These are phyloP conservation scores for Callorhinus ursinus DNA, from an alignment of 2,113 vertebrate species.

Conservation along the genomic window DNA sequence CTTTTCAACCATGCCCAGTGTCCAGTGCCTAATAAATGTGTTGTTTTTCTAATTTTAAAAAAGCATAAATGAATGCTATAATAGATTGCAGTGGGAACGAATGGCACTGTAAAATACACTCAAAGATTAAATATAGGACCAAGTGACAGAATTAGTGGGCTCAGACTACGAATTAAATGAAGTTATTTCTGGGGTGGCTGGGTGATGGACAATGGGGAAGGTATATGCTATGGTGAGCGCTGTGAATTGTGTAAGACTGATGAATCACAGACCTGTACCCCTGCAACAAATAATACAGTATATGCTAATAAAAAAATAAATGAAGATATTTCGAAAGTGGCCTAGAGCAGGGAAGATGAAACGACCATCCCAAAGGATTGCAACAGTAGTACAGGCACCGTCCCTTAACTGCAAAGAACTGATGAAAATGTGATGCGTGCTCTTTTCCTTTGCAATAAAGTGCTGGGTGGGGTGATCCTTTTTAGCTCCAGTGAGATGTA, in stretches of 20 bases:
- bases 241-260: no score
- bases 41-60: background rate
- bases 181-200: background rate
- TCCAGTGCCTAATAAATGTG: background rate
- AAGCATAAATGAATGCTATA: background rate
- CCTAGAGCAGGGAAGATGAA: background rate
- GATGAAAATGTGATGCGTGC: background rate
- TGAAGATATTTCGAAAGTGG: background rate
- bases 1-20: background rate
- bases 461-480: background rate
- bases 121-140: background rate
- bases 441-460: background rate
- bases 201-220: no score
- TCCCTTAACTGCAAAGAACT: background rate
- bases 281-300: no score
- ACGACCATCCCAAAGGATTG: background rate
- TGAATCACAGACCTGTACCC: no score
- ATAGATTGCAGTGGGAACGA: background rate
- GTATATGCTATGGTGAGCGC: no score
- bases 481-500: background rate
- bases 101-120: background rate
- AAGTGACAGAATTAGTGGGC: background rate
- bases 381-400: background rate
- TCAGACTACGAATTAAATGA: slow-evolving; percentile 2
- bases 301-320: background rate